Conservation (phyloP, 1,140 invertebrate species). For the Megalopta genalis region DNA sequence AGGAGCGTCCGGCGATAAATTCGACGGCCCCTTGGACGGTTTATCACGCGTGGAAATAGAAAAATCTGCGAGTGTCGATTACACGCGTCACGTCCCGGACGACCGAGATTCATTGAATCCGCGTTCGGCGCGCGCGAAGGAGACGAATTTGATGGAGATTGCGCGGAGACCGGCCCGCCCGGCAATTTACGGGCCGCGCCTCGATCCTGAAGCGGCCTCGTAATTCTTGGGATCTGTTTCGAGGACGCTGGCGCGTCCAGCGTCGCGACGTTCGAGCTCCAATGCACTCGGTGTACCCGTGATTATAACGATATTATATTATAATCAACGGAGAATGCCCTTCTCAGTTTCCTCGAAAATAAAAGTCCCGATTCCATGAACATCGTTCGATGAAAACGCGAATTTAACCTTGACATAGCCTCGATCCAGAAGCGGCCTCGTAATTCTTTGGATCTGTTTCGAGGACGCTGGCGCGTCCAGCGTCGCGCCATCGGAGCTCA, state of each 20-base stretch:
- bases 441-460: constrained; percentile 58
- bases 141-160: constrained; percentile 33
- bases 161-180: background rate
- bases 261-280: background rate
- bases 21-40: constrained; percentile 13
- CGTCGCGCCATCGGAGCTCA: background rate
- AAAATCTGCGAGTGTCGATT: constrained; percentile 35
- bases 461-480: constrained; percentile 22
- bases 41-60: constrained; percentile 20
- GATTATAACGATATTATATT: too few species aligned
- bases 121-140: constrained; percentile 10
- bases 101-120: constrained; percentile 32
- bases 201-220: constrained; percentile 51
- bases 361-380: too few species aligned
- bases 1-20: constrained; percentile 25
- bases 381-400: too few species aligned
- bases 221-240: constrained; percentile 58
- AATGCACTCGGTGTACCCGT: too few species aligned
- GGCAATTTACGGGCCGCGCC: constrained; percentile 54
- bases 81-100: background rate
- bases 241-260: constrained; percentile 22
- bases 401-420: too few species aligned
- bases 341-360: too few species aligned
- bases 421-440: constrained; percentile 51
- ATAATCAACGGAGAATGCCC: too few species aligned